A percentile compares a stretch with the other conserved stretches of the same genome.
phyloP scores from a whole-genome alignment of 1,140 invertebrate species.

The Nephila pilipes region DNA sequence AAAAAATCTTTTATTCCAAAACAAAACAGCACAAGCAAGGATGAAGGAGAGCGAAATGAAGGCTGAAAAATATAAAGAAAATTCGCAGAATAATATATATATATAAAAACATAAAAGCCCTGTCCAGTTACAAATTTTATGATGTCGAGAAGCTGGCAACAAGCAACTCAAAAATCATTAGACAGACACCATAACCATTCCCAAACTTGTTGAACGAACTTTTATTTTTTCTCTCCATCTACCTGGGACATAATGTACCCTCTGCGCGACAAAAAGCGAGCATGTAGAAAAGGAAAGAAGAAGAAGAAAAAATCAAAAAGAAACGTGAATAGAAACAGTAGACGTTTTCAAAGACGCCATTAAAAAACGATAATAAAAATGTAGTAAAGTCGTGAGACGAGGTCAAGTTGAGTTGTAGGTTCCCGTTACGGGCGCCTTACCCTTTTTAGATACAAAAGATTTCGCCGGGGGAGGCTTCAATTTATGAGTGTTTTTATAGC shows the following conservation, averaged over 20 bases:
- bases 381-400: constrained; percentile 51
- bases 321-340: constrained; percentile 56
- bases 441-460: constrained; percentile 74
- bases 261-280: constrained; percentile 46
- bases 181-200: constrained; percentile 32
- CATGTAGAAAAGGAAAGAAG: neutral
- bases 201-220: constrained; percentile 33
- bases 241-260: constrained; percentile 22
- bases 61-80: neutral
- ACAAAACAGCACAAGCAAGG: too few relatives aligned
- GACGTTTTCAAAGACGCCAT: constrained; percentile 56
- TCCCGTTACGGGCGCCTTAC: constrained; percentile 66
- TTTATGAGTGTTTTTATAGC: constrained; percentile 71
- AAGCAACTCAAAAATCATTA: constrained; percentile 67
- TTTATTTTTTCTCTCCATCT: constrained; percentile 7
- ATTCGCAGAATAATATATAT: neutral
- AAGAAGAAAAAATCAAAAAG: neutral
- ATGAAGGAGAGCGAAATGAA: neutral
- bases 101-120: too few relatives aligned
- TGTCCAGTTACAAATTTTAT: constrained; percentile 49
- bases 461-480: constrained; percentile 67
- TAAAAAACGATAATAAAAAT: constrained; percentile 72
- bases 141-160: constrained; percentile 39
- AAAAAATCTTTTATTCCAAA: too few relatives aligned
- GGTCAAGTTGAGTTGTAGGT: constrained; percentile 62